Evolutionary conservation across 2,888 invertebrate genomes (phyloP).

Genomic region (Cynaeus angustus): DNA sequence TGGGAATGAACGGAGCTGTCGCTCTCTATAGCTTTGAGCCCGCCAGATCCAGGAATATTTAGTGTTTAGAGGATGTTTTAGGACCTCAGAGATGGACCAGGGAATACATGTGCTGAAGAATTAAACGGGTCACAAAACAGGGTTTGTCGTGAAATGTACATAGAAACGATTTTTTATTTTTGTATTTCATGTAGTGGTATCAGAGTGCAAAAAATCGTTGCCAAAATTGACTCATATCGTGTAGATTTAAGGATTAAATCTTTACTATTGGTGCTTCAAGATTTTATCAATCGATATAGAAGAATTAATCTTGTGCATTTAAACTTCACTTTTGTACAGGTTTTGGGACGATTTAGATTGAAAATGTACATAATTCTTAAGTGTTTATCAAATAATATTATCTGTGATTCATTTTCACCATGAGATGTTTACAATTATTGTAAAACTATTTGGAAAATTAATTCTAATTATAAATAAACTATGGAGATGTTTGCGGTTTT

Average conservation of each 20-base stretch:
- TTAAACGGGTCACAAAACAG: slow-evolving; percentile 1
- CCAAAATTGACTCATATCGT: background rate
- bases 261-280: background rate
- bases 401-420: slow-evolving; percentile 39
- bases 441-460: slow-evolving; percentile 34
- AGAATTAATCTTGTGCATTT: background rate
- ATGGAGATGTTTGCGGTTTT: background rate
- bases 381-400: slow-evolving; percentile 41
- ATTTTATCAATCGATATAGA: background rate
- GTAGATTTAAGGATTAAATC: background rate
- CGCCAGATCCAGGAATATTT: slow-evolving; percentile 55
- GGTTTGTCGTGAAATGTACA: slow-evolving; percentile 10
- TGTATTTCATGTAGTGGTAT: slow-evolving; percentile 4
- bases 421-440: slow-evolving; percentile 13
- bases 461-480: slow-evolving; percentile 11
- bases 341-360: background rate
- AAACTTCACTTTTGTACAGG: background rate
- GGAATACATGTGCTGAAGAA: slow-evolving; percentile 51
- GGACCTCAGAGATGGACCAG: slow-evolving; percentile 39
- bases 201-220: background rate
- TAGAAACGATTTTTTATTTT: slow-evolving; percentile 29
- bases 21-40: slow-evolving; percentile 54
- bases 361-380: slow-evolving; percentile 4
- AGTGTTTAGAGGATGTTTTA: slow-evolving; percentile 45
- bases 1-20: slow-evolving; percentile 54